These are phyloP conservation scores for Magallana ariakensis DNA, from an alignment of 1,140 invertebrate species.

Conservation along the genomic window DNA sequence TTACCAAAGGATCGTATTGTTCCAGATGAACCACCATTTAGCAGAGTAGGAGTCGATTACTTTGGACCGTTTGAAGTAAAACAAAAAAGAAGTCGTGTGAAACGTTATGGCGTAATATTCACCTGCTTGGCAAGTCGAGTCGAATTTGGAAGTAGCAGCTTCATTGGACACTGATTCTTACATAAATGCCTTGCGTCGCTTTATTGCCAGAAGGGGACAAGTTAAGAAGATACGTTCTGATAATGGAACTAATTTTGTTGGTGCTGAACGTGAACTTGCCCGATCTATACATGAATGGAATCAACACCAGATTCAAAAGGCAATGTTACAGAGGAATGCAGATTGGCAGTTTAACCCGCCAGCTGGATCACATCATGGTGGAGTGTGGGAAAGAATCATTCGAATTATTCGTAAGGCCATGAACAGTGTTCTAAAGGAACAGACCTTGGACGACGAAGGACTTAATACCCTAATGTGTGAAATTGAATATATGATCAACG, in stretches of 20 bases:
- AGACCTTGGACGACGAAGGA: constrained; percentile 57
- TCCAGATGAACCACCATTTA: no score
- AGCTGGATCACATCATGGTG: constrained; percentile 50
- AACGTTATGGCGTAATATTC: no score
- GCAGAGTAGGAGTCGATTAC: no score
- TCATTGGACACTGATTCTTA: no score
- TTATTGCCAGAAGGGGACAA: no score
- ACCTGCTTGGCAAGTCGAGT: no score
- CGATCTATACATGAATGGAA: constrained; percentile 13
- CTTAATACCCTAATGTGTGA: constrained; percentile 56
- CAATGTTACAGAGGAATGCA: constrained; percentile 49
- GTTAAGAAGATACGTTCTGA: background rate
- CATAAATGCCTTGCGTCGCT: no score
- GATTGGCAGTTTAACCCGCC: constrained; percentile 63
- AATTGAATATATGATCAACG: constrained; percentile 48
- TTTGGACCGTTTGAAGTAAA: no score
- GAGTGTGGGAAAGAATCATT: constrained; percentile 61
- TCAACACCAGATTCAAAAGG: constrained; percentile 38
- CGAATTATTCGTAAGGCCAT: constrained; percentile 47
- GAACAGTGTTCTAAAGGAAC: constrained; percentile 45
- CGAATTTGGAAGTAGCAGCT: no score
- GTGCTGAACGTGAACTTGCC: constrained; percentile 38
- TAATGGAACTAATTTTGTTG: constrained; percentile 52
- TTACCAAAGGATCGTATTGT: no score
- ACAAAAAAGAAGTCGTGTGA: no score